phyloP scores from a whole-genome alignment of 2,888 invertebrate genomes.

The Steinernema hermaphroditum region DNA sequence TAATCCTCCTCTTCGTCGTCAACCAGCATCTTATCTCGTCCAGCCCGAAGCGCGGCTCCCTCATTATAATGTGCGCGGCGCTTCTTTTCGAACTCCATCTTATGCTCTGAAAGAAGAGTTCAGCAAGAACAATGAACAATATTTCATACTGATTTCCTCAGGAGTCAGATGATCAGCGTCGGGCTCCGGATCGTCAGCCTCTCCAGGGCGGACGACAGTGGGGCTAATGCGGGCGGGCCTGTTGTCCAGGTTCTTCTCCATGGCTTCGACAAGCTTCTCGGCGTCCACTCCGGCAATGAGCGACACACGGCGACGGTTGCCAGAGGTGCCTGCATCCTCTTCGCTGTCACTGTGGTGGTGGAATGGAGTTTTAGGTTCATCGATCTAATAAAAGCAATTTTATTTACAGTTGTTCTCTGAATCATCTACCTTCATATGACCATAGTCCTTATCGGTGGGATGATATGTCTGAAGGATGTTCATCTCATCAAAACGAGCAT shows the following conservation, averaged over 20 bases:
- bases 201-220: conserved; percentile 38
- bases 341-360: conserved; percentile 71
- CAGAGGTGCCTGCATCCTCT: conserved; percentile 52
- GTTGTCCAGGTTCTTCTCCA: conserved; percentile 37
- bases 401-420: too few relatives aligned
- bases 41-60: conserved; percentile 88
- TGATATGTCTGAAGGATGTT: conserved; percentile 97
- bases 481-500: conserved; percentile 79
- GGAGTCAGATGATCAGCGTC: conserved; percentile 53
- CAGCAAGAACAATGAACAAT: background rate
- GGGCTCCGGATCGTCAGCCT: conserved; percentile 48
- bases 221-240: too few relatives aligned
- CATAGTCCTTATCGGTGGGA: conserved; percentile 96
- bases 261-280: conserved; percentile 46
- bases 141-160: conserved; percentile 54
- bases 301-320: conserved; percentile 53
- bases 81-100: conserved; percentile 79
- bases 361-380: conserved; percentile 95
- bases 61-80: conserved; percentile 97
- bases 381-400: too few relatives aligned
- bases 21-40: conserved; percentile 79
- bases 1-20: conserved; percentile 82
- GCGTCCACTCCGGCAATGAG: conserved; percentile 61
- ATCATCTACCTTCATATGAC: conserved; percentile 82
- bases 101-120: conserved; percentile 50